A percentile compares a stretch with the other conserved stretches of the same genome.
Evolutionary conservation across 1,140 invertebrate species (phyloP).

Genomic region (Bombus haemorrhoidalis): DNA sequence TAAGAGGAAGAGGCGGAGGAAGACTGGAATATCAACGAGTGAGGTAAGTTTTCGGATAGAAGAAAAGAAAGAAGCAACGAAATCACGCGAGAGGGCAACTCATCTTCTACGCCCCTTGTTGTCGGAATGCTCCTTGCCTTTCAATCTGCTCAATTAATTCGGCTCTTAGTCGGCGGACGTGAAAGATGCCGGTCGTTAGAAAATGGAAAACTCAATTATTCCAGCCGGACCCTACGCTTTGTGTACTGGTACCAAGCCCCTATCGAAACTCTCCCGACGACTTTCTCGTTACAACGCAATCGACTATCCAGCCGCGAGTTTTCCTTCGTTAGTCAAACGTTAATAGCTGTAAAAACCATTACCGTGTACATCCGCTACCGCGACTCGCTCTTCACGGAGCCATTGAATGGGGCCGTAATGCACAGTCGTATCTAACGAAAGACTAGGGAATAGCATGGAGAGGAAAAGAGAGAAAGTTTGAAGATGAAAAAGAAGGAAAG

Average conservation of each 20-base stretch:
- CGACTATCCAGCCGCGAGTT: slow-evolving; percentile 24
- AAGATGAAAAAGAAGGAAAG: too few relatives aligned
- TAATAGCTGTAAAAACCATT: slow-evolving; percentile 67
- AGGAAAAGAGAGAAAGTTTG: not conserved
- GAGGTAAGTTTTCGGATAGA: not conserved
- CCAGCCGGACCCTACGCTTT: not conserved
- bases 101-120: not conserved
- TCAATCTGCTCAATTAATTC: slow-evolving; percentile 59
- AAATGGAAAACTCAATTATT: slow-evolving; percentile 64
- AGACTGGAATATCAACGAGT: slow-evolving; percentile 47
- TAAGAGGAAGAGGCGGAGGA: too few relatives aligned
- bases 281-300: slow-evolving; percentile 31
- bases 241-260: not conserved
- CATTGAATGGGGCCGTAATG: slow-evolving; percentile 59
- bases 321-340: slow-evolving; percentile 56
- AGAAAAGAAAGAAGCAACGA: slow-evolving; percentile 6
- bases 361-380: too few relatives aligned
- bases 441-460: too few relatives aligned
- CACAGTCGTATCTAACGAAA: slow-evolving; percentile 35
- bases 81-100: slow-evolving; percentile 13
- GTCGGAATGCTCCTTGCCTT: slow-evolving; percentile 26
- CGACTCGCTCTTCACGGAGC: slow-evolving; percentile 7
- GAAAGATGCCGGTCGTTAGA: slow-evolving; percentile 53
- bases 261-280: not conserved
- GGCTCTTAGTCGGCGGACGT: slow-evolving; percentile 43